Conservation (phyloP, 2,113 vertebrate species). For the Dipodomys ordii region DNA sequence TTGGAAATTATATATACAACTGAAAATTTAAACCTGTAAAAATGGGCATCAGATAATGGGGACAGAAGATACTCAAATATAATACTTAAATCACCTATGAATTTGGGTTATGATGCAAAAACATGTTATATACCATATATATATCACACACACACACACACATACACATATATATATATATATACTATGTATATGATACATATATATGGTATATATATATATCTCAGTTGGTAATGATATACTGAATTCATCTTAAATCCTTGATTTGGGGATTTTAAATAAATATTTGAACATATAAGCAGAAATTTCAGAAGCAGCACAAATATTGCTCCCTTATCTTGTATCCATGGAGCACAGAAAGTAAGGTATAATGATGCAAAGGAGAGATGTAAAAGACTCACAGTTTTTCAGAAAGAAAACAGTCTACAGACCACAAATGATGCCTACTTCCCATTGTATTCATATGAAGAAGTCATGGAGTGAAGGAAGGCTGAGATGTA, state of each 20-base stretch:
- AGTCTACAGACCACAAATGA: no score
- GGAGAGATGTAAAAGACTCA: background rate
- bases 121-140: background rate
- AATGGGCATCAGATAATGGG: conserved; percentile 63
- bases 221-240: background rate
- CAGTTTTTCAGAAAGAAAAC: background rate
- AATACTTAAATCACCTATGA: background rate
- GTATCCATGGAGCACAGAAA: fast-evolving
- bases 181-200: no score
- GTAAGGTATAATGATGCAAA: background rate
- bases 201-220: no score
- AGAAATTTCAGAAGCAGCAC: background rate
- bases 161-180: no score
- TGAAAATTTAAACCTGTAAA: conserved; percentile 45
- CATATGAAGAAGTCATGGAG: no score
- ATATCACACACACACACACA: no score
- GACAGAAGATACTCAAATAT: background rate
- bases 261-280: background rate
- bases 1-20: background rate
- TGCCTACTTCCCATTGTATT: no score
- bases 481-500: background rate
- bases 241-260: background rate
- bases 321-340: background rate
- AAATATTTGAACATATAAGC: background rate
- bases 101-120: background rate